These are phyloP conservation scores for Hydrochoerus hydrochaeris DNA, from an alignment of 2,113 vertebrate species.

Conservation along the genomic window DNA sequence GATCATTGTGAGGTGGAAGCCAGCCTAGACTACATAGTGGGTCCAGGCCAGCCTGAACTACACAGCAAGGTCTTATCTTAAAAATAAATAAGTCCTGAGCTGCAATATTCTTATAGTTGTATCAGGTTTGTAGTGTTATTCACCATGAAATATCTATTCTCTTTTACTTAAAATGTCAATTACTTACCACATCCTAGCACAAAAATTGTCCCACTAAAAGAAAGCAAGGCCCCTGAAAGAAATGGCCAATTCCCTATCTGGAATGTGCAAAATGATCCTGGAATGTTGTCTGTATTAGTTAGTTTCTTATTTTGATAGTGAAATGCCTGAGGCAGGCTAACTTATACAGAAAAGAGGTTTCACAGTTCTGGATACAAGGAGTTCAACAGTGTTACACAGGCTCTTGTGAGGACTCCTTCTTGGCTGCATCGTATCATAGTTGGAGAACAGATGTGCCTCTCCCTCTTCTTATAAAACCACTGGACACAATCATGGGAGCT, in stretches of 20 bases:
- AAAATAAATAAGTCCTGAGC: background rate
- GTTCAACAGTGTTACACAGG: background rate
- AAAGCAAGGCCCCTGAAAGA: background rate
- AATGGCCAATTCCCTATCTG: background rate
- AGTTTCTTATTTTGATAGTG: background rate
- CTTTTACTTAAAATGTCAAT: background rate
- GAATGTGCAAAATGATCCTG: background rate
- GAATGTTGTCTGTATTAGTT: background rate
- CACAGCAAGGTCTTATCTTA: no score
- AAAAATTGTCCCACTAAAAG: constrained; percentile 4
- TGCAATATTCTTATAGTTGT: background rate
- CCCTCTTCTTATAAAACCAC: background rate
- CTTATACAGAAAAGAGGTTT: background rate
- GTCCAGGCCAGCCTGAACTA: no score
- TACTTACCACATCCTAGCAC: background rate
- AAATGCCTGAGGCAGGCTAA: background rate
- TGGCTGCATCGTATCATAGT: background rate
- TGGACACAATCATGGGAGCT: background rate
- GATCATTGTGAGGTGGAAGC: background rate
- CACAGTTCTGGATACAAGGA: background rate
- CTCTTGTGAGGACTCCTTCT: background rate
- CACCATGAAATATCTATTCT: background rate
- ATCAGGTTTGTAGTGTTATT: background rate
- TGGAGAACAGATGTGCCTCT: background rate
- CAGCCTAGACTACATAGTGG: background rate